Base-by-base conservation (phyloP, 2,888 invertebrate genomes). In the Sminthurinus aureus region DNA sequence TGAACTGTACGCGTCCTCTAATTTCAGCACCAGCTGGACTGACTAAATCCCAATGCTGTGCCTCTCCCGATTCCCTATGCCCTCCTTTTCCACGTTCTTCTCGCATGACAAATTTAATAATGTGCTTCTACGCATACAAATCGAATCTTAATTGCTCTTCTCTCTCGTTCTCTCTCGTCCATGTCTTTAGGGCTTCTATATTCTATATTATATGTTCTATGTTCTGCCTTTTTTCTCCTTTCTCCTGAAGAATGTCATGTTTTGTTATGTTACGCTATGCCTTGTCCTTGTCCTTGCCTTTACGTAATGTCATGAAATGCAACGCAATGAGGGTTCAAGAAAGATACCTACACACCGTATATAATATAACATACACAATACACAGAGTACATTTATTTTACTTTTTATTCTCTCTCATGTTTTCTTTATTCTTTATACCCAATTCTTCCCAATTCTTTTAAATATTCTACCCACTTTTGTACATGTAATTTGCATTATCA, bases 111-210 rank as follows among this genome's bases (percentile, higher is more conserved):
- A 50, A 75, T 75, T 24, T 75, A 75, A 75, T 75, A 75, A 75
- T 75, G 75, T 75, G 26, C 75, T 26, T 18, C 50, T 26, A 75
- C 75, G 75, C 75, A 75, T 75, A 75, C 75, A 75, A 78, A 78
- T 78, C 78, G 64, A 78, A 78, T 78, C 52, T 78, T 78, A 78
- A 78, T 78, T 78, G 78, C 24, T 75, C 75, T 75, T 50, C 38
- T 74, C 3, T 74, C 26, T 24, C 24, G 2, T 71, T 20, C 13
- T n/a, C 71, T 71, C 20, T 71, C 20, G 1, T 18, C n/a, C 71
- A 11, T 74, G 74, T 50, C 24, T 74, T 12, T 2, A 13, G 50
- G 9, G 38, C 38, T 6, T 38, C 38, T 38, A 38, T 6, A 6
- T 6, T 38, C 38, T 38, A 38, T 38, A 38, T 38, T 38, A 38